These are phyloP conservation scores for Nannospalax galili DNA, from an alignment of 2,113 vertebrate species.

Conservation along the genomic window DNA sequence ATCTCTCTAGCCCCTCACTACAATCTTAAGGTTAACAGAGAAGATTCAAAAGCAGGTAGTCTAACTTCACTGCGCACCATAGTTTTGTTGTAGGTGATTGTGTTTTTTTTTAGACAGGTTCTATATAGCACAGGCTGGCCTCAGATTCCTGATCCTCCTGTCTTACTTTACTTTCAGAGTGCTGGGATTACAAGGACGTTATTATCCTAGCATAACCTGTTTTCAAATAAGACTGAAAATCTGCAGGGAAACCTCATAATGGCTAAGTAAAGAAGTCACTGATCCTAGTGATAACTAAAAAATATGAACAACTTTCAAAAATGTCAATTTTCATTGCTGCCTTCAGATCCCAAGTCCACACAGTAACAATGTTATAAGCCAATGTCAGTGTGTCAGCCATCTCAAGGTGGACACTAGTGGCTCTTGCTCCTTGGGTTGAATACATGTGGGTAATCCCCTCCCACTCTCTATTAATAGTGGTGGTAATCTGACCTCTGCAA, in stretches of 20 bases:
- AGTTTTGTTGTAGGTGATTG: not conserved
- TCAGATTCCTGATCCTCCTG: too few species aligned
- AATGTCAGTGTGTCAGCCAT: not conserved
- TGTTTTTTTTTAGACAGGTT: not conserved
- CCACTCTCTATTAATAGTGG: not conserved
- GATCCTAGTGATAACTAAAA: not conserved
- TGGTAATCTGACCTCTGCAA: not conserved
- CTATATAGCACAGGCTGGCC: not conserved
- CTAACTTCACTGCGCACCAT: not conserved
- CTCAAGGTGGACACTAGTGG: not conserved
- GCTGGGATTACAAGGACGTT: too few species aligned
- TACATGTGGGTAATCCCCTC: not conserved
- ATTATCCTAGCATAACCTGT: not conserved
- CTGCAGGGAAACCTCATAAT: not conserved
- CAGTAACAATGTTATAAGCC: not conserved
- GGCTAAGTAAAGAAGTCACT: not conserved
- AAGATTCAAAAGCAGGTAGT: not conserved
- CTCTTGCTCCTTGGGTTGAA: not conserved
- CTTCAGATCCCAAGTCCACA: conserved; percentile 35
- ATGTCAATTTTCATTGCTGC: not conserved
- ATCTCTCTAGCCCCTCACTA: too few species aligned
- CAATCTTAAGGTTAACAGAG: not conserved
- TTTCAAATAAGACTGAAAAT: not conserved
- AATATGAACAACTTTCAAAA: not conserved
- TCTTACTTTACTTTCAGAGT: too few species aligned